A percentile compares a stretch with the other conserved stretches of the same genome.
Conservation (phyloP, 2,113 vertebrate species). For the Tragelaphus scriptus region DNA sequence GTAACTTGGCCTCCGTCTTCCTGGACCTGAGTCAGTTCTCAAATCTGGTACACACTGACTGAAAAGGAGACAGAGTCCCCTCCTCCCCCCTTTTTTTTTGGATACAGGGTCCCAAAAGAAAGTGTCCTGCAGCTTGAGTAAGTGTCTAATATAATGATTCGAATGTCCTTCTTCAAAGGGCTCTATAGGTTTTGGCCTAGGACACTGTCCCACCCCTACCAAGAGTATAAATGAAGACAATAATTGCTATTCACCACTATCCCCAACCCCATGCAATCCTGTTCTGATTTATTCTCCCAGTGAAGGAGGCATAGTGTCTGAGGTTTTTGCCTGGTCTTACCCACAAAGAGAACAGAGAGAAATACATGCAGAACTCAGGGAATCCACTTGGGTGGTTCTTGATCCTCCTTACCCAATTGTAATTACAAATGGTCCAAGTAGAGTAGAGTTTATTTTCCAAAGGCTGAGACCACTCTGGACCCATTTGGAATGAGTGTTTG, state of each 20-base stretch:
- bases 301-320: fast-evolving
- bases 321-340: not conserved
- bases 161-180: not conserved
- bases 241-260: no score
- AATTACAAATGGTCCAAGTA: not conserved
- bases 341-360: not conserved
- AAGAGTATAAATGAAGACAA: not conserved
- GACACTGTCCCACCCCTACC: not conserved
- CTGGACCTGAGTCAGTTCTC: not conserved
- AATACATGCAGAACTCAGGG: not conserved
- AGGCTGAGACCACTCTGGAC: not conserved
- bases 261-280: not conserved
- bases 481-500: not conserved
- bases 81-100: not conserved
- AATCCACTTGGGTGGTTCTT: not conserved
- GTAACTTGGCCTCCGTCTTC: not conserved
- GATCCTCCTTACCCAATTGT: not conserved
- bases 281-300: not conserved
- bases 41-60: not conserved
- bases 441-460: not conserved
- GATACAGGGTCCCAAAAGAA: not conserved
- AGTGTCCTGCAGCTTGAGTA: not conserved
- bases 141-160: not conserved
- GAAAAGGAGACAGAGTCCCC: not conserved
- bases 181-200: not conserved